A percentile compares a stretch with the other conserved stretches of the same genome.
phyloP scores from a whole-genome alignment of 2,888 invertebrate species.

The Diplolepis rosae region DNA sequence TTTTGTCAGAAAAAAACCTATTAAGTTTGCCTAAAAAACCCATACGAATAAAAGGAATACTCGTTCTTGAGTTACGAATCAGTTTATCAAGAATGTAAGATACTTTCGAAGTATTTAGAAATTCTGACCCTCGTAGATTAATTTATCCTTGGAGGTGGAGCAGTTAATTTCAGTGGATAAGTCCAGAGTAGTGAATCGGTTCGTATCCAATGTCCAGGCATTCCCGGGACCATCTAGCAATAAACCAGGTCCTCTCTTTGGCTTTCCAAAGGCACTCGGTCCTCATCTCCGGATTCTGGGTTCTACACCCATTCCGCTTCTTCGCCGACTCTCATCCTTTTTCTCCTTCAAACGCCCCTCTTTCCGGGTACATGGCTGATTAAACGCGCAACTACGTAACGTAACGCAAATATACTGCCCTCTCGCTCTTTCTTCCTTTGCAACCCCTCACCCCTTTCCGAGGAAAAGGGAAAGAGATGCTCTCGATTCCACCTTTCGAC shows the following conservation, averaged over 20 bases:
- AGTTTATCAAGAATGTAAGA: background rate
- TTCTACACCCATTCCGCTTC: slow-evolving; percentile 36
- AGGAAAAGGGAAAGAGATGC: slow-evolving; percentile 47
- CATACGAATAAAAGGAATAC: no score
- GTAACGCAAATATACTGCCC: slow-evolving; percentile 70
- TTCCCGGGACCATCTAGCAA: slow-evolving; percentile 16
- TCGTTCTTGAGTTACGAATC: background rate
- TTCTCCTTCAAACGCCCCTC: slow-evolving; percentile 62
- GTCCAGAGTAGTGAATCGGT: slow-evolving; percentile 20
- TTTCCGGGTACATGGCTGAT: slow-evolving; percentile 69
- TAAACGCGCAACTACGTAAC: slow-evolving; percentile 73
- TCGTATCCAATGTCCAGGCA: slow-evolving; percentile 27
- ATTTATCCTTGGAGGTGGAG: slow-evolving; percentile 10
- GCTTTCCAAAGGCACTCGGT: slow-evolving; percentile 22
- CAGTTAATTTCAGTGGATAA: slow-evolving; percentile 18
- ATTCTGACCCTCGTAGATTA: slow-evolving; percentile 16
- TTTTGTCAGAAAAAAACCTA: no score
- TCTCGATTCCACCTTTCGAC: slow-evolving; percentile 69
- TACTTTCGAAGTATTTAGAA: background rate
- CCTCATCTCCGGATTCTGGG: slow-evolving; percentile 18
- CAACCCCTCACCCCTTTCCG: slow-evolving; percentile 41
- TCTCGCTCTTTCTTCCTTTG: slow-evolving; percentile 39
- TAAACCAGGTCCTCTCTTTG: slow-evolving; percentile 20
- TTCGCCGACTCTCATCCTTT: slow-evolving; percentile 51
- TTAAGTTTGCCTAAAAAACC: no score